Conservation (phyloP, 2,113 vertebrate genomes). For the Eubucco bourcierii region DNA sequence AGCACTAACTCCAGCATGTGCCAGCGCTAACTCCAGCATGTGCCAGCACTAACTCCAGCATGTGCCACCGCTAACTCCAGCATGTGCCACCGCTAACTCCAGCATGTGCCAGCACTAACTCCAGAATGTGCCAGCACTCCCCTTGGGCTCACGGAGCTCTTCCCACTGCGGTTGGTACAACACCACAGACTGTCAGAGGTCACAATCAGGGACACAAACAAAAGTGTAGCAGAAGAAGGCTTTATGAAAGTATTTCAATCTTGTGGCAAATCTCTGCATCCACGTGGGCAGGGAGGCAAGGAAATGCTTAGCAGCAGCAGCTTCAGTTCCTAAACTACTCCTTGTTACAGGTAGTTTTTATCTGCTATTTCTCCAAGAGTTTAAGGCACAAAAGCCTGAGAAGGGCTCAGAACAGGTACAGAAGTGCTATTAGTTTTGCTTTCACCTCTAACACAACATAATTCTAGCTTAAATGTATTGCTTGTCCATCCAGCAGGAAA, state of each 20-base stretch:
- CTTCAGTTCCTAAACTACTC: constrained; percentile 32
- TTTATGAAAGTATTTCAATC: constrained; percentile 49
- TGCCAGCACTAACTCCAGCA: no score
- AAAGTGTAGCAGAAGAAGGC: constrained; percentile 25
- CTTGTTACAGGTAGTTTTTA: constrained; percentile 55
- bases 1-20: no score
- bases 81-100: no score
- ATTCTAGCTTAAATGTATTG: constrained; percentile 43
- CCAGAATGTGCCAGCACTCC: not conserved
- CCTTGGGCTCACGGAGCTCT: not conserved
- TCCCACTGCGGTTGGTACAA: not conserved
- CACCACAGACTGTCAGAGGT: not conserved
- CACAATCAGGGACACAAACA: constrained; percentile 36
- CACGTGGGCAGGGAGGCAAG: constrained; percentile 21
- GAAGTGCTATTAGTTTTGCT: constrained; percentile 28
- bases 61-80: no score
- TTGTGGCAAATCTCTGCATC: constrained; percentile 34
- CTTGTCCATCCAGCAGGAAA: constrained; percentile 40
- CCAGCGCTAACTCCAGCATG: no score
- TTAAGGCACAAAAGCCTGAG: constrained; percentile 66
- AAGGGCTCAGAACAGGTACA: constrained; percentile 43
- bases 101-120: not conserved
- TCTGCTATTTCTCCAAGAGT: constrained; percentile 34
- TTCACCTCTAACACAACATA: constrained; percentile 31
- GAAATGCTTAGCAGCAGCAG: not conserved